These are phyloP conservation scores for Colletes gigas DNA, from an alignment of 1,140 invertebrate species.

Conservation along the genomic window DNA sequence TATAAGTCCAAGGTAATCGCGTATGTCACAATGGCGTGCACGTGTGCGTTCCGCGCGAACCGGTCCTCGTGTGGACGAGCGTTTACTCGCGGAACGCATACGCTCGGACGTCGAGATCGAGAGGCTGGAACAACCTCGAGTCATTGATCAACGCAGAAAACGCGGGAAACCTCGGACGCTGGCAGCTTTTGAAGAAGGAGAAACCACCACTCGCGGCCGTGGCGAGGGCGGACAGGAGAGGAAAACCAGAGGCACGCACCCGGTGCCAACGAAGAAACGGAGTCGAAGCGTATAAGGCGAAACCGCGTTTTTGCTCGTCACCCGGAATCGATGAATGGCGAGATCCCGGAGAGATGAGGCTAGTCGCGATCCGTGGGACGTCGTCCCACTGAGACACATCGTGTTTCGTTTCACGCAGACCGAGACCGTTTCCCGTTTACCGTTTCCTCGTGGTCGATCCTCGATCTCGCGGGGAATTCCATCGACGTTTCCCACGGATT, in stretches of 20 bases:
- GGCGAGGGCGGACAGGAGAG: conserved; percentile 2
- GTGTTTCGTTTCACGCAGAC: conserved; percentile 3
- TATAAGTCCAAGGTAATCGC: conserved; percentile 79
- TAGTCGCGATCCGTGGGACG: conserved; percentile 37
- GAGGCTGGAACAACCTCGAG: conserved; percentile 55
- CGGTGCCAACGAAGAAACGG: conserved; percentile 24
- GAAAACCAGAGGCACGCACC: conserved; percentile 1
- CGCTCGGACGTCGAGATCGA: conserved; percentile 17
- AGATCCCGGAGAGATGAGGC: conserved; percentile 1
- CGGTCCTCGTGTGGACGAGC: conserved; percentile 33
- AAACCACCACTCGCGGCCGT: background rate
- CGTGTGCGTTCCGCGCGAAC: conserved; percentile 49
- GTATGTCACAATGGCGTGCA: conserved; percentile 75
- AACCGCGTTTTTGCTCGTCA: conserved; percentile 61
- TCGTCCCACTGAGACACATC: conserved; percentile 65
- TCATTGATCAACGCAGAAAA: conserved; percentile 73
- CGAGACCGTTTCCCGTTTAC: background rate
- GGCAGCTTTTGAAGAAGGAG: background rate
- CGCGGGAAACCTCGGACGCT: conserved; percentile 60
- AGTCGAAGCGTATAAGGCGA: conserved; percentile 59
- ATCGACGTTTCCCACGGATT: conserved; percentile 30
- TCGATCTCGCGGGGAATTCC: conserved; percentile 19
- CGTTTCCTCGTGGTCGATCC: conserved; percentile 28
- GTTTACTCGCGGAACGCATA: background rate
- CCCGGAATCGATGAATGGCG: conserved; percentile 66